Evolutionary conservation across 2,888 invertebrate genomes (phyloP), one percentile per base, ranked within the genome.

Genomic region (Operophtera brumata): DNA sequence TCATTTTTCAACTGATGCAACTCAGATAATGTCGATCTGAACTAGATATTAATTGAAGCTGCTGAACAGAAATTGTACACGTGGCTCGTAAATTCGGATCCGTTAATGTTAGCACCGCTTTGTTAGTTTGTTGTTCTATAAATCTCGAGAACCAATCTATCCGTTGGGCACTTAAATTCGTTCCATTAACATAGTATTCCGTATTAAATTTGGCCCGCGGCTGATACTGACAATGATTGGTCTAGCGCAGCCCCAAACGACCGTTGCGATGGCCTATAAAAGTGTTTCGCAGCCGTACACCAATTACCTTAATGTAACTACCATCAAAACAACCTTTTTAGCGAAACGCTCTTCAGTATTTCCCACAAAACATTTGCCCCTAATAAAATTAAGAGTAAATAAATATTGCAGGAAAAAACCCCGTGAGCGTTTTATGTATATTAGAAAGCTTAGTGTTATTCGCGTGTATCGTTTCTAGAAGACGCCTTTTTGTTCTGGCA

Each of bases 261-360:
- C 78, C 80, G 73, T 72, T 71, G 73, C 81, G 77, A 82, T 82
- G 76, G 82, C 75, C 83, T 76, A 83, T 85, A 86, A 87, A 86
- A 84, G 80, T 84, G 80, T 86, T 86, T 82, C 79, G 78, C 77
- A 82, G 78, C 78, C 82, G 80, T 82, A 82, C 74, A 81, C 79
- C 87, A 87, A 88, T 89, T 86, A 88, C 83, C 78, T 85, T 86
- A 87, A 87, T 87, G 86, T 85, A 82, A 81, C 83, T 81, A 81
- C 83, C 84, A 82, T 81, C 81, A 80, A 80, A 84, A 84, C 77
- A 83, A 80, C 82, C 82, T 84, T 86, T 85, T 86, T 80, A 81
- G 79, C 78, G 76, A 78, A 84, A 80, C 75, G 77, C 67, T 81
- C 77, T 72, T 74, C 69, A 69, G 69, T 76, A 72, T 75, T 79